These are phyloP conservation scores for Pseudomyrmex dendroicus DNA, from an alignment of 1,140 invertebrate species.

Conservation along the genomic window DNA sequence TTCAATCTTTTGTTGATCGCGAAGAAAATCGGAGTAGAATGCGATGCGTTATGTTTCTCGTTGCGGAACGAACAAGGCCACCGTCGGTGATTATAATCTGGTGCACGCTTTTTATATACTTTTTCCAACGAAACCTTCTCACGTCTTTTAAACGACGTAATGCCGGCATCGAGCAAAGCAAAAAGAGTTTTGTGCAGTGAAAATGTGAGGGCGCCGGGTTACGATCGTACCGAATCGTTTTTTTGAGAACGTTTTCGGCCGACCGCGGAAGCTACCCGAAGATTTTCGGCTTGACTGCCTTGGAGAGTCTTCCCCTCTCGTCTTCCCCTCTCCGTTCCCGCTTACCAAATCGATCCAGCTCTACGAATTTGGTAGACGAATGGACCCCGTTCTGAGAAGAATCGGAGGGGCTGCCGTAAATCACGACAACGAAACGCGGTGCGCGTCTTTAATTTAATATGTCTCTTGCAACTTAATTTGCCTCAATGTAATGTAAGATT, in stretches of 20 bases:
- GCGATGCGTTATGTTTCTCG: no score
- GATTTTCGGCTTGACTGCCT: conserved; percentile 57
- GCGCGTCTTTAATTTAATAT: conserved; percentile 52
- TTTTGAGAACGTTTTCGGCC: conserved; percentile 71
- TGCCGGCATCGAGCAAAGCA: conserved; percentile 27
- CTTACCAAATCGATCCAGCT: conserved; percentile 42
- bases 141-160: conserved; percentile 35
- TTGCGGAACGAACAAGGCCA: not conserved
- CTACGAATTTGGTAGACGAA: conserved; percentile 57
- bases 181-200: conserved; percentile 69
- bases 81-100: conserved; percentile 27
- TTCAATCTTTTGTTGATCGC: no score
- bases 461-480: conserved; percentile 42
- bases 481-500: not conserved
- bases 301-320: not conserved
- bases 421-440: conserved; percentile 15
- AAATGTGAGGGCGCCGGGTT: conserved; percentile 75
- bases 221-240: conserved; percentile 72
- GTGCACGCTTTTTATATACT: conserved; percentile 26
- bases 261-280: conserved; percentile 72
- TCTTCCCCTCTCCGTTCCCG: no score
- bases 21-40: no score
- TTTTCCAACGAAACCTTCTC: conserved; percentile 37
- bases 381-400: conserved; percentile 43
- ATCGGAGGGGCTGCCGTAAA: conserved; percentile 25